Percentiles rank a stretch among this genome's conserved stretches.
Evolutionary conservation across 2,888 invertebrate genomes (phyloP).

Genomic region (Macrostomum cliftonense): DNA sequence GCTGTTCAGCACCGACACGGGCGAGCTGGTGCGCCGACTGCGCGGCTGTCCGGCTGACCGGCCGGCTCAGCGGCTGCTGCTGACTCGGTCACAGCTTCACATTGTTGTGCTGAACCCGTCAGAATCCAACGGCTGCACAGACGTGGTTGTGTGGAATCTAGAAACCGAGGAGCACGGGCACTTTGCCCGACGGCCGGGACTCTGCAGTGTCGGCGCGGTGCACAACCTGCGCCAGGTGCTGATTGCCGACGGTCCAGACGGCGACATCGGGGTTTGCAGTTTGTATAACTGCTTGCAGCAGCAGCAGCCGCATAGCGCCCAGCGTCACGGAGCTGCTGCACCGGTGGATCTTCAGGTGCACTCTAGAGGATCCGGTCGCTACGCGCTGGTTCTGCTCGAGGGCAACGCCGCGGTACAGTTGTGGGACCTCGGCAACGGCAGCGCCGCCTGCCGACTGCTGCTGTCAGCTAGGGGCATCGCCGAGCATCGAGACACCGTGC

Average conservation of each 20-base stretch:
- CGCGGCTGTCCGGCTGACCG: constrained; percentile 26
- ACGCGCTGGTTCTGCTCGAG: no score
- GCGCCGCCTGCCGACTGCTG: no score
- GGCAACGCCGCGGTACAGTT: no score
- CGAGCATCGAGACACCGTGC: no score
- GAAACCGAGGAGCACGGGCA: constrained; percentile 36
- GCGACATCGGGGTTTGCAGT: constrained; percentile 27
- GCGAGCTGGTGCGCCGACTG: constrained; percentile 23
- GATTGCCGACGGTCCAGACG: constrained; percentile 23
- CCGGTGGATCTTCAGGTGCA: no score
- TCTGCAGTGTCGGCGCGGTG: constrained; percentile 22
- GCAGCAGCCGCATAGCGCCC: no score
- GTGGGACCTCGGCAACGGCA: no score
- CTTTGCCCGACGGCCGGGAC: constrained; percentile 24
- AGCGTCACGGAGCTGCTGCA: no score
- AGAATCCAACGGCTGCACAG: constrained; percentile 20
- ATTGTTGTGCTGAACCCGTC: constrained; percentile 24
- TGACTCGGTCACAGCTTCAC: constrained; percentile 27
- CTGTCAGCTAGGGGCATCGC: no score
- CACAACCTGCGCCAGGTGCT: constrained; percentile 25
- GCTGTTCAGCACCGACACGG: constrained; percentile 25
- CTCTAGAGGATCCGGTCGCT: no score
- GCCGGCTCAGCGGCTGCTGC: constrained; percentile 18
- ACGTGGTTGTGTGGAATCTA: constrained; percentile 31
- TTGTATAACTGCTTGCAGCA: constrained; percentile 14